Evolutionary conservation across 2,888 invertebrate species (phyloP).

Genomic region (Platerodrilus igneus): DNA sequence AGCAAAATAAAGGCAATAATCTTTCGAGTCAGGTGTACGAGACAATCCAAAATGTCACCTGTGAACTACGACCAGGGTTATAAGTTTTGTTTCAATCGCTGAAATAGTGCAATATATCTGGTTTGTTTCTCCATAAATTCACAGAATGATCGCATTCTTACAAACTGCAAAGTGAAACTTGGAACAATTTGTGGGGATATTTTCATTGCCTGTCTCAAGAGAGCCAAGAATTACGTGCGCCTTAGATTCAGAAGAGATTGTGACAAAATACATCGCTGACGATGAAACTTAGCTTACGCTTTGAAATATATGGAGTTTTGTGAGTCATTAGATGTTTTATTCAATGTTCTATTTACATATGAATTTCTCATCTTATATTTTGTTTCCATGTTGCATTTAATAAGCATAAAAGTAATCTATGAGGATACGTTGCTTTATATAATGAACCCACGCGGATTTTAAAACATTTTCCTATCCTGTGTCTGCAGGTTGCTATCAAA

Average conservation of each 20-base stretch:
- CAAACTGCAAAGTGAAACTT: slow-evolving; percentile 42
- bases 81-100: slow-evolving; percentile 34
- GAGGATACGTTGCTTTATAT: too few species aligned
- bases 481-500: too few species aligned
- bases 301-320: slow-evolving; percentile 32
- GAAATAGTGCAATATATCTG: slow-evolving; percentile 41
- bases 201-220: slow-evolving; percentile 31
- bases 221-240: slow-evolving; percentile 25
- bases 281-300: slow-evolving; percentile 23
- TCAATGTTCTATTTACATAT: slow-evolving; percentile 35
- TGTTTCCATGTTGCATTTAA: too few species aligned
- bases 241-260: slow-evolving; percentile 24
- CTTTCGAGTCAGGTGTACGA: slow-evolving; percentile 42
- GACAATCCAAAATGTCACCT: slow-evolving; percentile 43
- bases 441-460: too few species aligned
- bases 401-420: too few species aligned
- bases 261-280: slow-evolving; percentile 26
- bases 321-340: slow-evolving; percentile 35
- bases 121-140: slow-evolving; percentile 42
- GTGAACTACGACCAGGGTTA: slow-evolving; percentile 35
- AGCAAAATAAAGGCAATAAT: slow-evolving; percentile 31
- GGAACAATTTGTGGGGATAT: slow-evolving; percentile 41
- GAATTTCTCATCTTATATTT: too few species aligned
- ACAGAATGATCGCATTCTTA: slow-evolving; percentile 41
- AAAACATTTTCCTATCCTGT: too few species aligned